Evolutionary conservation across 1,140 invertebrate species (phyloP), one percentile per base, ranked within the genome.

Genomic region (Aphelinus certus): DNA sequence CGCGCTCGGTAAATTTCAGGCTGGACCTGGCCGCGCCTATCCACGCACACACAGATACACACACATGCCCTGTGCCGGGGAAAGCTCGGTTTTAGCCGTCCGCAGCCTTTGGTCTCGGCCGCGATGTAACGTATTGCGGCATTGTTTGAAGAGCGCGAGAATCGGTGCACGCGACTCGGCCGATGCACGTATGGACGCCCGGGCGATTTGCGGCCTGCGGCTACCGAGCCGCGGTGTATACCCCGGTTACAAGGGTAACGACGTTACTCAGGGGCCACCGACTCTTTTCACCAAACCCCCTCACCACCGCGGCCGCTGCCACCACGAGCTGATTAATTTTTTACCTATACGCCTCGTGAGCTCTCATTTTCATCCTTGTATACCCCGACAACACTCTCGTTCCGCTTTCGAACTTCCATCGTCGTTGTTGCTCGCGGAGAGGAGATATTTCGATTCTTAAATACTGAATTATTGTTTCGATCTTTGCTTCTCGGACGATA

Each of bases 61-160:
- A 82, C 83, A 26, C 26, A 26, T 26, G 26, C 26, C 26, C 81
- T 84, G 82, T 26, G 26, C 26, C 26, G 26, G 26, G 26, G 26
- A 26, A 26, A 26, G 26, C 26, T 26, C 26, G 26, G 26, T 26
- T 26, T 26, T 26, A 26, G 26, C 26, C 26, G 26, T 26, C 26
- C 26, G 26, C 26, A 26, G 26, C 26, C 26, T 26, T 26, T 26
- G 26, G 26, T 26, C 26, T 26, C 83, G 80, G 26, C 83, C 83
- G 81, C 80, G 82, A 84, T 81, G 76, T 81, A 84, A 83, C 83
- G 83, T 84, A 84, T 84, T 82, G 83, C 77, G 78, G 79, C 9
- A 51, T 83, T 85, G 83, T 85, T 85, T 84, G 83, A 83, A 81
- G 82, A 82, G 83, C 77, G 47, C 63, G 78, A 79, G 78, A 83